Evolutionary conservation across 2,797 vertebrate genomes (phyloP).

Genomic region (Bradypodion pumilum): DNA sequence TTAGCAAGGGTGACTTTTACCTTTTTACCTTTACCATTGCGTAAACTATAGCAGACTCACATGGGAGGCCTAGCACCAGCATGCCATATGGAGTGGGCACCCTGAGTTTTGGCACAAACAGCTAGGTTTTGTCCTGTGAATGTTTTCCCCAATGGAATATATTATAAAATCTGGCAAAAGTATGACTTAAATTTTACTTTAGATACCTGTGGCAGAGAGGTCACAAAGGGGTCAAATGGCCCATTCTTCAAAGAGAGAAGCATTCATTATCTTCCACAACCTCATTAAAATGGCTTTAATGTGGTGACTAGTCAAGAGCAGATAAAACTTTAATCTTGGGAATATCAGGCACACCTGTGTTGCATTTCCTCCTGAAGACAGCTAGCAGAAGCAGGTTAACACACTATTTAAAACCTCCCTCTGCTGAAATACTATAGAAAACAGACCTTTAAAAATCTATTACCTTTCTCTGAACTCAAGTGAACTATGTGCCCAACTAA

Average conservation of each 20-base stretch:
- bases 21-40: too few relatives aligned
- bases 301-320: slow-evolving; percentile 74
- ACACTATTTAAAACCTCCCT: slow-evolving; percentile 72
- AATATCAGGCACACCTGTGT: slow-evolving; percentile 79
- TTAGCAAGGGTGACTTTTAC: too few relatives aligned
- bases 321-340: slow-evolving; percentile 79
- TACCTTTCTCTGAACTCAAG: slow-evolving; percentile 64
- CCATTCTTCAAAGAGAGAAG: slow-evolving; percentile 68
- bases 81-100: too few relatives aligned
- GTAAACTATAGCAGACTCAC: background rate
- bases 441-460: slow-evolving; percentile 61
- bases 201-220: slow-evolving; percentile 74
- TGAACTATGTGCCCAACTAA: slow-evolving; percentile 49
- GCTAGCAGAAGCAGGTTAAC: slow-evolving; percentile 76
- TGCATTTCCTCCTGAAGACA: slow-evolving; percentile 75
- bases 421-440: slow-evolving; percentile 64
- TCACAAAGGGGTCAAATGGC: slow-evolving; percentile 70
- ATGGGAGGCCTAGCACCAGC: background rate
- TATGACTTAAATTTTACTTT: slow-evolving; percentile 69
- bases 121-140: background rate
- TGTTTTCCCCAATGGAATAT: background rate
- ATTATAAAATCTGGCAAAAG: slow-evolving; percentile 29
- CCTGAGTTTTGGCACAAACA: background rate
- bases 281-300: slow-evolving; percentile 81
- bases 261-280: slow-evolving; percentile 77